Evolutionary conservation across 2,113 vertebrate genomes (phyloP).

Genomic region (Periophthalmodon schlosseri): DNA sequence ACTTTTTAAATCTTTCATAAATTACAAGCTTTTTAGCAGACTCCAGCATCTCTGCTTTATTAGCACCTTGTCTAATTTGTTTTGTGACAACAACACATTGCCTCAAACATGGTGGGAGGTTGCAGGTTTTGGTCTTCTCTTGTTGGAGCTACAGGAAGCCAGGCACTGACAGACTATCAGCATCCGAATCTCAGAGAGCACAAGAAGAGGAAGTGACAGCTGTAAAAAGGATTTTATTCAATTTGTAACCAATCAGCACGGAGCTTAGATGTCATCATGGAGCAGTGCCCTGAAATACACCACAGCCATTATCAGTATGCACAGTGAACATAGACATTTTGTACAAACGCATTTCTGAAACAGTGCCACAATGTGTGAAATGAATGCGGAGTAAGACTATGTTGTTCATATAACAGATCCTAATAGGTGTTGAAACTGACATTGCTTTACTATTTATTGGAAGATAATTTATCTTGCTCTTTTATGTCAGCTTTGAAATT

Average conservation of each 20-base stretch:
- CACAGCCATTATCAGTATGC: neutral
- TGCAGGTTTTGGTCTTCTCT: neutral
- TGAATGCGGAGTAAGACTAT: neutral
- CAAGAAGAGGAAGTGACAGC: slow-evolving; percentile 3
- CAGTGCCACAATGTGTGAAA: neutral
- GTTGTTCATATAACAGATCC: neutral
- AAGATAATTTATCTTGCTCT: neutral
- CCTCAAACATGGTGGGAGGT: neutral
- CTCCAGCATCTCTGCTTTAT: neutral
- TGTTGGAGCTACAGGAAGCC: neutral
- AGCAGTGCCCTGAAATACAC: neutral
- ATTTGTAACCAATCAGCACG: slow-evolving; percentile 5
- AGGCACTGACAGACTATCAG: slow-evolving; percentile 5
- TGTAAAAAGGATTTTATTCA: slow-evolving; percentile 2
- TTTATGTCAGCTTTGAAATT: neutral
- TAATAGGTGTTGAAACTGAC: neutral
- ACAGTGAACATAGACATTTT: neutral
- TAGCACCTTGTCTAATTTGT: slow-evolving; percentile 13
- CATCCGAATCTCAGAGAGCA: neutral
- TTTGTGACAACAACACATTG: slow-evolving; percentile 9
- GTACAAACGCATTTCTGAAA: neutral
- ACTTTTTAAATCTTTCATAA: neutral
- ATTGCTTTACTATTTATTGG: neutral
- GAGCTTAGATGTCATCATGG: slow-evolving; percentile 9
- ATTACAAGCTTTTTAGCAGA: neutral